Conservation (phyloP, 2,888 invertebrate genomes). For the Tachina lurida region DNA sequence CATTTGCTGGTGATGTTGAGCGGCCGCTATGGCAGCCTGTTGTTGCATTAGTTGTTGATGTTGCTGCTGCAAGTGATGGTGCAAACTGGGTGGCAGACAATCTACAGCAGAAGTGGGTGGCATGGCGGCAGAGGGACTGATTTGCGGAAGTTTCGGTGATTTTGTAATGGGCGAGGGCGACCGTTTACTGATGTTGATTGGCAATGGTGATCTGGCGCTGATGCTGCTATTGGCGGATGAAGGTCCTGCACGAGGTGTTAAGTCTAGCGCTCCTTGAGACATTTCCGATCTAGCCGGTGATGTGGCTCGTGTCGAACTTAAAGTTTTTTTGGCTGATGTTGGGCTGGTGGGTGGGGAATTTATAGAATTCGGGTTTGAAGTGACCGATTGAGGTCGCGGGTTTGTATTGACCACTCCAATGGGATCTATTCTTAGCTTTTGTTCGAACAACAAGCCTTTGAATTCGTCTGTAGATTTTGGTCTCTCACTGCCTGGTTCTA, state of each 20-base stretch:
- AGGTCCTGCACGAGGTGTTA: conserved; percentile 84
- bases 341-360: conserved; percentile 81
- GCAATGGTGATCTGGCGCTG: conserved; percentile 72
- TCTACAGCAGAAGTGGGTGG: conserved; percentile 76
- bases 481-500: conserved; percentile 76
- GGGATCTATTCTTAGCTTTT: conserved; percentile 81
- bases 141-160: conserved; percentile 65
- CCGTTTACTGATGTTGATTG: conserved; percentile 44
- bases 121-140: conserved; percentile 68
- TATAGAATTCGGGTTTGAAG: conserved; percentile 77
- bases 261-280: conserved; percentile 85
- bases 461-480: conserved; percentile 82
- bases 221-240: conserved; percentile 80
- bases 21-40: conserved; percentile 79
- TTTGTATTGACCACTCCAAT: conserved; percentile 77
- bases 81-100: conserved; percentile 79
- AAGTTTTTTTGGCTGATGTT: conserved; percentile 72
- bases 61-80: conserved; percentile 81
- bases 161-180: conserved; percentile 63
- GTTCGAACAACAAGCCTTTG: conserved; percentile 81
- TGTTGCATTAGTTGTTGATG: conserved; percentile 81
- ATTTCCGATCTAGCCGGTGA: conserved; percentile 83
- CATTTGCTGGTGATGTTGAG: conserved; percentile 79
- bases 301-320: conserved; percentile 72
- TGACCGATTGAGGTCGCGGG: conserved; percentile 76